These are phyloP conservation scores for Cinara cedri DNA, from an alignment of 2,888 invertebrate species.

Conservation along the genomic window DNA sequence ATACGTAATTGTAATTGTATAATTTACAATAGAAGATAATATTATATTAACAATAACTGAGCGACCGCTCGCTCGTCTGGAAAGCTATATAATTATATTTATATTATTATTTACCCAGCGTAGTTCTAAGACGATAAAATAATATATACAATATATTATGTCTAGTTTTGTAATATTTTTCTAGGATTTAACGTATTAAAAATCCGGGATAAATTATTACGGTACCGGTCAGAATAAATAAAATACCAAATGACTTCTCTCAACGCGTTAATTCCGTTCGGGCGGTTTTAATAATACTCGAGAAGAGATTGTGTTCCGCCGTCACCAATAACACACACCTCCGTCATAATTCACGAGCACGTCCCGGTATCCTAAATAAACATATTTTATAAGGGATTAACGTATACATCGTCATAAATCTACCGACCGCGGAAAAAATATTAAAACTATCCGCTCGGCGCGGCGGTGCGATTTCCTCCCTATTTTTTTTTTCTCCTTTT, in stretches of 20 bases:
- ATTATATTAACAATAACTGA: no score
- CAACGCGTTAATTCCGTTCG: neutral
- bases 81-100: no score
- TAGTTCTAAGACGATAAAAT: no score
- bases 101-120: no score
- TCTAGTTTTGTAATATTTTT: no score
- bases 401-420: neutral
- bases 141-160: no score
- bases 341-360: neutral
- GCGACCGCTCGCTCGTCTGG: no score
- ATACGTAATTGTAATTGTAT: no score
- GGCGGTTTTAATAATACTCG: slow-evolving; percentile 1
- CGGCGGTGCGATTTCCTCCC: neutral
- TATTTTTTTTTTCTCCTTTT: neutral
- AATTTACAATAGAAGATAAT: no score
- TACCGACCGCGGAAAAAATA: slow-evolving; percentile 13
- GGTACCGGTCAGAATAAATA: neutral
- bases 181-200: slow-evolving; percentile 7
- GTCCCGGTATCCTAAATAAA: neutral
- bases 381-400: slow-evolving; percentile 23
- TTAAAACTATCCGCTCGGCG: neutral
- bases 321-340: neutral
- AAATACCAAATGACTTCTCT: slow-evolving; percentile 1
- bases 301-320: neutral
- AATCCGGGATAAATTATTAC: slow-evolving; percentile 22